phyloP scores from a whole-genome alignment of 1,140 invertebrate species.

The Drosophila takahashii region DNA sequence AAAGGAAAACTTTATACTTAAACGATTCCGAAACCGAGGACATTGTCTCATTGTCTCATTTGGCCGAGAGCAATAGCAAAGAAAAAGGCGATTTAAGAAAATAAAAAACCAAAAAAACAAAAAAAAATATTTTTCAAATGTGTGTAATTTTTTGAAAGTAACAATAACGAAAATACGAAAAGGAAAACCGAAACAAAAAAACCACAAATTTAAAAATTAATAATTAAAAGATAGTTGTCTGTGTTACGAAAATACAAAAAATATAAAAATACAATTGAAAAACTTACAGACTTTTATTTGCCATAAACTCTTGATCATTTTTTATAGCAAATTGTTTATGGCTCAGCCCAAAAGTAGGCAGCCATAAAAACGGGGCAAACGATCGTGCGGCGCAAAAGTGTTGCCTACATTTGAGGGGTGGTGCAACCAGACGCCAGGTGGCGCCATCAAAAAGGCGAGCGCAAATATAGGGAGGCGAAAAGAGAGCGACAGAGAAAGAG shows the following conservation, averaged over 20 bases:
- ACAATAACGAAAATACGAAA: constrained; percentile 70
- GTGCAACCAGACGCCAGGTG: constrained; percentile 28
- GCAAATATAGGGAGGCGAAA: background rate
- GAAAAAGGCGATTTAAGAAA: constrained; percentile 4
- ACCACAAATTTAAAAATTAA: constrained; percentile 62
- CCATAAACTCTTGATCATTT: background rate
- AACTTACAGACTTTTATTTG: constrained; percentile 52
- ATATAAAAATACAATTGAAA: constrained; percentile 74
- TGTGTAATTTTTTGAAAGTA: constrained; percentile 83
- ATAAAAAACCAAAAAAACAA: constrained; percentile 36
- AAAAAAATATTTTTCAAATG: constrained; percentile 79
- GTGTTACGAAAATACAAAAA: constrained; percentile 72
- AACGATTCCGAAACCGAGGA: constrained; percentile 38
- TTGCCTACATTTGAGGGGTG: constrained; percentile 40
- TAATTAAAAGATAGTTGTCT: constrained; percentile 81
- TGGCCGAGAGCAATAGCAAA: constrained; percentile 40
- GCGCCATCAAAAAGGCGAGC: constrained; percentile 18
- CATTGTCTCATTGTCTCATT: constrained; percentile 51
- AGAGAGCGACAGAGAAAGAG: constrained; percentile 8
- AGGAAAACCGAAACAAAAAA: constrained; percentile 11
- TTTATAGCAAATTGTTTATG: constrained; percentile 38
- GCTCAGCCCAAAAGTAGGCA: constrained; percentile 43
- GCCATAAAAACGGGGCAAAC: background rate
- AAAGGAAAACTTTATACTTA: constrained; percentile 57
- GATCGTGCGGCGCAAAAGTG: background rate